A percentile compares a stretch with the other conserved stretches of the same genome.
Conservation (phyloP, 1,140 invertebrate species). For the Nymphalis io region DNA sequence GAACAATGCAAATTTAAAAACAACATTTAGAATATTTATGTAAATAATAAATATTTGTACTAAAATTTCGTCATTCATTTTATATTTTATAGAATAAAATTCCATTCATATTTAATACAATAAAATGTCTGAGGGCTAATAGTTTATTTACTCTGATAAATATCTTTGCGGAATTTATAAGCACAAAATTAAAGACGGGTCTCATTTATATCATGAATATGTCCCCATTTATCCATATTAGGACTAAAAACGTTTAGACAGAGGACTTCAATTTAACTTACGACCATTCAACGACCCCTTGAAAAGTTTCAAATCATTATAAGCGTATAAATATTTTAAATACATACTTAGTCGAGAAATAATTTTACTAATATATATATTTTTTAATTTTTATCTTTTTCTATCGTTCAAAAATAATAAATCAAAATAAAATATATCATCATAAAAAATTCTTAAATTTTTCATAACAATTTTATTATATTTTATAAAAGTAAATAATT, state of each 20-base stretch:
- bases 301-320: conserved; percentile 26
- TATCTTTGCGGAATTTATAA: conserved; percentile 28
- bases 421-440: too few relatives aligned
- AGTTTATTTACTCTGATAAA: conserved; percentile 19
- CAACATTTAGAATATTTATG: neutral
- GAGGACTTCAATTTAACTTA: conserved; percentile 31
- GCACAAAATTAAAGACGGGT: conserved; percentile 36
- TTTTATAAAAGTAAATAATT: too few relatives aligned
- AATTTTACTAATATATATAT: neutral
- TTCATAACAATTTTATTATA: neutral
- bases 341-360: neutral
- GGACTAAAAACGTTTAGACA: conserved; percentile 27
- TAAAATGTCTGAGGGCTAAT: conserved; percentile 7
- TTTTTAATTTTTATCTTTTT: neutral
- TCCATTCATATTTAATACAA: neutral
- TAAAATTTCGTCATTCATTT: neutral
- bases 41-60: too few relatives aligned
- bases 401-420: too few relatives aligned
- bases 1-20: conserved; percentile 24
- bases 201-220: conserved; percentile 42
- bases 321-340: neutral
- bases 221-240: conserved; percentile 37
- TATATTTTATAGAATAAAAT: neutral
- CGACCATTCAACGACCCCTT: conserved; percentile 20
- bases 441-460: too few relatives aligned